Conservation (phyloP, 2,797 vertebrate species). For the Thripadectes ignobilis region DNA sequence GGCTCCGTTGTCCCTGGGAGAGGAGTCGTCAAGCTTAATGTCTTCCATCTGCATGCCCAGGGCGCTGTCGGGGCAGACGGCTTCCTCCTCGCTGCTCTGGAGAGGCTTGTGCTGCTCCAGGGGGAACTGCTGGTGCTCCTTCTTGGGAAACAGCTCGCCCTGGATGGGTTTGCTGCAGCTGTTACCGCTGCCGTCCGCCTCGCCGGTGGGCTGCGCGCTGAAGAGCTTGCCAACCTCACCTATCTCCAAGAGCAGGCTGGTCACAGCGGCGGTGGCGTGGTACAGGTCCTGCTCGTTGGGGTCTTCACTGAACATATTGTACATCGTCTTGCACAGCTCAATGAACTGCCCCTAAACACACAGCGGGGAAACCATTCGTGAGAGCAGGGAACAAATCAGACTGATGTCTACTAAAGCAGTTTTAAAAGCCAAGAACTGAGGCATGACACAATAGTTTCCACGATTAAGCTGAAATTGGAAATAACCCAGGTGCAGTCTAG, state of each 20-base stretch:
- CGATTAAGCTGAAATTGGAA: not conserved
- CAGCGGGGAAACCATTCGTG: not conserved
- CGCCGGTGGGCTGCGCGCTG: constrained; percentile 61
- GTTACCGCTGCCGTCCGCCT: constrained; percentile 44
- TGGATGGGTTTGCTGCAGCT: constrained; percentile 21
- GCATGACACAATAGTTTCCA: not conserved
- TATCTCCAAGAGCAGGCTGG: constrained; percentile 95
- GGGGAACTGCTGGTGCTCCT: constrained; percentile 64
- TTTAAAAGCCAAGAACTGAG: not conserved
- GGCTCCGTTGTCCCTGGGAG: constrained; percentile 86
- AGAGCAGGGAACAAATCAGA: not conserved
- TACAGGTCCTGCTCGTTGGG: constrained; percentile 93
- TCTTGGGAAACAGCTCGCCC: constrained; percentile 65
- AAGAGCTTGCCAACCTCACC: constrained; percentile 96
- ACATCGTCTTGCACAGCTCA: constrained; percentile 96
- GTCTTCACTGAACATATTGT: constrained; percentile 98
- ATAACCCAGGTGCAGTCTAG: not conserved
- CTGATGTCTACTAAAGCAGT: not conserved
- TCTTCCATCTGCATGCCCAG: constrained; percentile 87
- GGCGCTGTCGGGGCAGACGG: constrained; percentile 15
- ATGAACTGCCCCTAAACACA: constrained; percentile 91
- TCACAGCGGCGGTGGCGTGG: constrained; percentile 93
- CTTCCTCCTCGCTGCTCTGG: constrained; percentile 67
- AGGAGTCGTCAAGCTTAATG: constrained; percentile 93
- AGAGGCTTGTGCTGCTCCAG: constrained; percentile 64